A percentile compares a stretch with the other conserved stretches of the same genome.
Conservation (phyloP, 2,888 invertebrate genomes). For the Troilus luridus region DNA sequence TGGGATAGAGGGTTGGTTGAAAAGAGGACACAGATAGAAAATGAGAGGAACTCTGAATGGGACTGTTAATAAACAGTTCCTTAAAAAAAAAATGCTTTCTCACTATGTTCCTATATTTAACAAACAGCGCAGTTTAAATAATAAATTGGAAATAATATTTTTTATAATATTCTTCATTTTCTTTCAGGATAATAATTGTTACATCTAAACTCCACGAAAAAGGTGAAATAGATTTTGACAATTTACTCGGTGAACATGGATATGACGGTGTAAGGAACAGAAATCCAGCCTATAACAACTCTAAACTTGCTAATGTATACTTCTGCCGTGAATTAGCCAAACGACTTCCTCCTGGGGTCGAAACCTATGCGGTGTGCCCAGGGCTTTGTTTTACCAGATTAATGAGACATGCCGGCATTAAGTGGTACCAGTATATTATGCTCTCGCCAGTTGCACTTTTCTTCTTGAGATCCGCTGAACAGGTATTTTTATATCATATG, state of each 20-base stretch:
- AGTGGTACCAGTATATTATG: constrained; percentile 81
- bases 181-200: constrained; percentile 78
- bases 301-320: constrained; percentile 83
- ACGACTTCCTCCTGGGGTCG: constrained; percentile 71
- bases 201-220: constrained; percentile 81
- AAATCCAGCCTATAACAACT: constrained; percentile 81
- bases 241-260: constrained; percentile 76
- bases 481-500: constrained; percentile 71
- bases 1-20: too few relatives aligned
- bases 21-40: too few relatives aligned
- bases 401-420: constrained; percentile 75
- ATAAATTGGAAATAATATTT: not conserved
- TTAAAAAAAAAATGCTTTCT: too few relatives aligned
- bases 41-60: too few relatives aligned
- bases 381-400: constrained; percentile 85
- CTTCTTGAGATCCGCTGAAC: constrained; percentile 80
- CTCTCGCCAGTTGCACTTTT: constrained; percentile 80
- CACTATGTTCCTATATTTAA: too few relatives aligned
- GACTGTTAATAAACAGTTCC: too few relatives aligned
- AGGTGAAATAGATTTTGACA: constrained; percentile 78
- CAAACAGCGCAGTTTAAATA: too few relatives aligned
- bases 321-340: constrained; percentile 78
- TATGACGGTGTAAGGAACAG: constrained; percentile 68
- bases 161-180: not conserved
- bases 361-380: constrained; percentile 81